Evolutionary conservation across 1,140 invertebrate species (phyloP).

Genomic region (Pissodes strobi): DNA sequence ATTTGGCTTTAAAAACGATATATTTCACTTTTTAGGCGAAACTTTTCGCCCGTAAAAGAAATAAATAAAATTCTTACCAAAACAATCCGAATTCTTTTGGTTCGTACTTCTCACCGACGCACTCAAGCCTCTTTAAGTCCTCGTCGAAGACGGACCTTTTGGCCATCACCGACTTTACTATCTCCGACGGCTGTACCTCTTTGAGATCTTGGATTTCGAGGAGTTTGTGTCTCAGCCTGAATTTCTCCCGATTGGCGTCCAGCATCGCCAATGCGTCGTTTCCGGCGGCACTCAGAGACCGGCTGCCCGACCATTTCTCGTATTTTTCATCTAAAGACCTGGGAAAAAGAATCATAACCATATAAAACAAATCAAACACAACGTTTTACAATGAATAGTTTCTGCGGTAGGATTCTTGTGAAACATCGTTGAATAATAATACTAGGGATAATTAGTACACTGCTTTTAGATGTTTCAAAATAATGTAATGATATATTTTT

Average conservation of each 20-base stretch:
- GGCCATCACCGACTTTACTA: conserved; percentile 88
- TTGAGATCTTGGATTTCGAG: conserved; percentile 60
- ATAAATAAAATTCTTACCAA: too few species aligned
- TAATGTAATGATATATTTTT: too few species aligned
- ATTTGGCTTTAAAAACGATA: too few species aligned
- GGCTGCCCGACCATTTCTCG: conserved; percentile 82
- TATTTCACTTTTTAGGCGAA: too few species aligned
- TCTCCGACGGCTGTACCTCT: conserved; percentile 88
- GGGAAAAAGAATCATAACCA: conserved; percentile 47
- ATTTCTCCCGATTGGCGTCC: conserved; percentile 60
- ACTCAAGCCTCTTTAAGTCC: conserved; percentile 90
- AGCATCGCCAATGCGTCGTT: conserved; percentile 63
- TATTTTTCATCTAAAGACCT: conserved; percentile 86
- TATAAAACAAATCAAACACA: conserved; percentile 33
- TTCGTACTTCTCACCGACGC: conserved; percentile 85
- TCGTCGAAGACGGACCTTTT: conserved; percentile 95
- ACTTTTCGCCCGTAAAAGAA: too few species aligned
- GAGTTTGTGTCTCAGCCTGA: conserved; percentile 64
- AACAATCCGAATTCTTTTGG: conserved; percentile 65
- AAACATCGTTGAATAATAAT: too few species aligned
- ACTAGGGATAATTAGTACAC: too few species aligned
- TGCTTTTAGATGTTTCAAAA: too few species aligned
- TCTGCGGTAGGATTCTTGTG: too few species aligned
- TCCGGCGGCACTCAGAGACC: conserved; percentile 63
- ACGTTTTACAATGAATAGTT: too few species aligned